These are phyloP conservation scores for Pentamera pediparva DNA, from an alignment of 53 echinoderm and acorn worm genomes.

Conservation along the genomic window DNA sequence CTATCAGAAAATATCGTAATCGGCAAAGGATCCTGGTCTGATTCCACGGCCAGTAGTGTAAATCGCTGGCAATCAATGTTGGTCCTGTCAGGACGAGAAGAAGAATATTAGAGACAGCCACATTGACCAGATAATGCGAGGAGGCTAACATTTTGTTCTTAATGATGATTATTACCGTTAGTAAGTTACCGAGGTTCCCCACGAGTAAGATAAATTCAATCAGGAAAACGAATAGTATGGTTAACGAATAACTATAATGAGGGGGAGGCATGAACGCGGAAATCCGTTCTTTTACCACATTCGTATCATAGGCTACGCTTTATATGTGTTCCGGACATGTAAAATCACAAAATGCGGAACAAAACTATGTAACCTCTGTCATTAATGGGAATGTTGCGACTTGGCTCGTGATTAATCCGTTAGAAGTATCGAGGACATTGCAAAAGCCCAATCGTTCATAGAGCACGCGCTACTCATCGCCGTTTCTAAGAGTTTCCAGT, in stretches of 20 bases:
- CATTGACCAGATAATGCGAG: conserved; percentile 80
- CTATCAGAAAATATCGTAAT: conserved; percentile 74
- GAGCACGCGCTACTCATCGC: not conserved
- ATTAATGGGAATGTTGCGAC: no score
- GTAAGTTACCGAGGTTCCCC: conserved; percentile 76
- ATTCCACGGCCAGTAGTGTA: conserved; percentile 84
- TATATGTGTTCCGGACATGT: conserved; percentile 46
- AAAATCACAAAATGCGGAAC: not conserved
- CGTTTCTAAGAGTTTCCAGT: not conserved
- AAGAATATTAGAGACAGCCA: conserved; percentile 83
- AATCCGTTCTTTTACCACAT: conserved; percentile 6
- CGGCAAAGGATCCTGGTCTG: conserved; percentile 73
- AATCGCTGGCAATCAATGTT: conserved; percentile 61
- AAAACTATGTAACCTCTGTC: not conserved
- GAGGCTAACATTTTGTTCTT: conserved; percentile 73
- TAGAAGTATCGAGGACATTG: not conserved
- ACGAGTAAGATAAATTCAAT: conserved; percentile 46
- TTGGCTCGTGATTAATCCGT: no score
- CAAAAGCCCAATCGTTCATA: not conserved
- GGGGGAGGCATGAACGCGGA: conserved; percentile 37
- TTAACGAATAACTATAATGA: conserved; percentile 42
- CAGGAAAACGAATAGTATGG: conserved; percentile 63
- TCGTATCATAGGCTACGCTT: conserved; percentile 9
- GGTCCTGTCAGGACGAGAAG: conserved; percentile 78
- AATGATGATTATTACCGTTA: conserved; percentile 80